Base-by-base conservation (phyloP, 2,888 invertebrate species). In the Microctonus brassicae region DNA sequence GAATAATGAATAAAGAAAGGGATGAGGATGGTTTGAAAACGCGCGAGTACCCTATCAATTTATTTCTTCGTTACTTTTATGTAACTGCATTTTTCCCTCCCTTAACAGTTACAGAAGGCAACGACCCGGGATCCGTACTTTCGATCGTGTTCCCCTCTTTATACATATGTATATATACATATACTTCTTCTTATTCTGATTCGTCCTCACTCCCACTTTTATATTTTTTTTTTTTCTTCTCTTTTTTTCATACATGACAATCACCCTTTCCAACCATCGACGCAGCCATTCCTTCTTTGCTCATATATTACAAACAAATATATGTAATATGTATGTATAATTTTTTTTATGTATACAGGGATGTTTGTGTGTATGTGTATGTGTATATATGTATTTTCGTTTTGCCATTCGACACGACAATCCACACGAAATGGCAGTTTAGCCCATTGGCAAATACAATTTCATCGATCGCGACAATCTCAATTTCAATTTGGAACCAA, bases 11-110 rank as follows among this genome's bases (percentile, higher is more conserved):
- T 29, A 7, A 5, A 7, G 47, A 17, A 47, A 5, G 47, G 47
- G n/a, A n/a, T n/a, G n/a, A n/a, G n/a, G n/a, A n/a, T n/a, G n/a
- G n/a, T n/a, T 47, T 47, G 47, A n/a, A 17, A 57, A 57, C 26
- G 72, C 72, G 73, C 72, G 73, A 73, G 70, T 69, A 5, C 70
- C 62, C 76, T 72, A 69, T 75, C 75, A 76, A 76, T 77, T 76
- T 76, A 67, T 73, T 75, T 74, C 74, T 73, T 72, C 71, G 57
- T 47, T 47, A 47, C 47, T 47, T 67, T 76, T 76, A 76, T 73
- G 74, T 76, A 77, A 77, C 76, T 70, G 61, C 67, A 62, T 75
- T 69, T 75, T 69, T 17, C 47, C 17, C 17, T 47, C 47, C 47
- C 47, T 47, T 6, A 1, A 47, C 47, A 47, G 47, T 47, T 47